Conservation (phyloP, 2,113 vertebrate genomes). For the Takifugu bimaculatus region DNA sequence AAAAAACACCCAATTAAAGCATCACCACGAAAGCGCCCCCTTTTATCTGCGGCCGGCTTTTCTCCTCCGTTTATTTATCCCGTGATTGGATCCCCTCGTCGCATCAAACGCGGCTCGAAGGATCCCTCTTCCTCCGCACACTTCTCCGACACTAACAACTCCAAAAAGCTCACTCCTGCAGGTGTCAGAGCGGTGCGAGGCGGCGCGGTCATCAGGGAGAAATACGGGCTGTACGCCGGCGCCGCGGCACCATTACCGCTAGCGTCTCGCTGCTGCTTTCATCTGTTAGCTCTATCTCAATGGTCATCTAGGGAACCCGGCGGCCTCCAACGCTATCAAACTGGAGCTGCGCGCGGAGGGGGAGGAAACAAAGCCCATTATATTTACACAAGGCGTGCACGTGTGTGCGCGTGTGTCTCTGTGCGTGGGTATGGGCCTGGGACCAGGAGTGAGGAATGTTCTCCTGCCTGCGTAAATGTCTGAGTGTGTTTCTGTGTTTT, state of each 20-base stretch:
- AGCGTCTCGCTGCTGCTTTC: constrained; percentile 67
- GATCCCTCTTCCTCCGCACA: neutral
- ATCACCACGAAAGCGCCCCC: no score
- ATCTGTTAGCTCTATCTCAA: constrained; percentile 68
- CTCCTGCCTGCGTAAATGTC: constrained; percentile 12
- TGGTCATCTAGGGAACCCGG: constrained; percentile 69
- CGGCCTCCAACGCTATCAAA: constrained; percentile 43
- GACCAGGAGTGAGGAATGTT: constrained; percentile 33
- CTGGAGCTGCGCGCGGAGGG: constrained; percentile 46
- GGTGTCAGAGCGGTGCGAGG: constrained; percentile 55
- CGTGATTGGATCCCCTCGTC: no score
- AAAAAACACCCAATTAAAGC: no score
- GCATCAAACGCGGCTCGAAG: neutral
- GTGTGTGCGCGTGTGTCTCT: constrained; percentile 18
- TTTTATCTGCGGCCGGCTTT: no score
- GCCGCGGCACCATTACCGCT: constrained; percentile 64
- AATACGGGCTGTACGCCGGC: constrained; percentile 65
- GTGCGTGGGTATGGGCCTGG: constrained; percentile 6
- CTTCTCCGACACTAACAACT: constrained; percentile 37
- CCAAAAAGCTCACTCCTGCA: constrained; percentile 56
- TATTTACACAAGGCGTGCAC: constrained; percentile 42
- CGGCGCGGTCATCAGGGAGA: constrained; percentile 57
- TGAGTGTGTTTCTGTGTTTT: constrained; percentile 4
- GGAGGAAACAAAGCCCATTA: constrained; percentile 57
- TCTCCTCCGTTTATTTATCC: no score